These are phyloP conservation scores for Petrolisthes cinctipes DNA, from an alignment of 2,888 invertebrate species.

Conservation along the genomic window DNA sequence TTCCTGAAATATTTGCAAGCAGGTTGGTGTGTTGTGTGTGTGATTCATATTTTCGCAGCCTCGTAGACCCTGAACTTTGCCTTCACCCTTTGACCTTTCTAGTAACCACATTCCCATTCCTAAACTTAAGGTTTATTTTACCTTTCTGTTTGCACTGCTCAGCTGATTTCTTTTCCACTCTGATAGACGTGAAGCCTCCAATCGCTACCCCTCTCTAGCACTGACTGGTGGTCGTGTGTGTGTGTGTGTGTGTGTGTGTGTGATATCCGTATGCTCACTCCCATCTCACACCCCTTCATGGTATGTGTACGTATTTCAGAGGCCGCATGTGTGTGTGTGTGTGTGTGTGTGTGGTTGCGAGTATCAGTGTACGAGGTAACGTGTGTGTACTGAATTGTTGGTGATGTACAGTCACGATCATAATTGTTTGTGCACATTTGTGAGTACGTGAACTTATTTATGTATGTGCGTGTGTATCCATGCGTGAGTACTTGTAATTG, in stretches of 20 bases:
- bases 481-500: background rate
- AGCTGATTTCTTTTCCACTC: background rate
- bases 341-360: conserved; percentile 17
- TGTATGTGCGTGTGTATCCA: background rate
- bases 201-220: background rate
- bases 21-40: background rate
- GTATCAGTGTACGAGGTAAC: conserved; percentile 19
- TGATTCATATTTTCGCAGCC: background rate
- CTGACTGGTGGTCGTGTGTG: background rate
- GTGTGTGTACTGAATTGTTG: background rate
- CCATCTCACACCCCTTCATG: background rate
- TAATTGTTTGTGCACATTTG: background rate
- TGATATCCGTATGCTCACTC: background rate
- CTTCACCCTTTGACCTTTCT: too few relatives aligned
- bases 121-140: background rate
- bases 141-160: background rate
- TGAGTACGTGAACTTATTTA: conserved; percentile 1
- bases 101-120: background rate
- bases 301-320: conserved; percentile 14
- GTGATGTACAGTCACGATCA: background rate
- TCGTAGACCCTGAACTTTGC: too few relatives aligned
- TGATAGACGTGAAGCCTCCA: background rate
- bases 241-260: conserved; percentile 24
- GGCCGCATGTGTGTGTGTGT: conserved; percentile 16
- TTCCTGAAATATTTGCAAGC: too few relatives aligned